Conservation (phyloP, 2,113 vertebrate species). For the Suricata suricatta region DNA sequence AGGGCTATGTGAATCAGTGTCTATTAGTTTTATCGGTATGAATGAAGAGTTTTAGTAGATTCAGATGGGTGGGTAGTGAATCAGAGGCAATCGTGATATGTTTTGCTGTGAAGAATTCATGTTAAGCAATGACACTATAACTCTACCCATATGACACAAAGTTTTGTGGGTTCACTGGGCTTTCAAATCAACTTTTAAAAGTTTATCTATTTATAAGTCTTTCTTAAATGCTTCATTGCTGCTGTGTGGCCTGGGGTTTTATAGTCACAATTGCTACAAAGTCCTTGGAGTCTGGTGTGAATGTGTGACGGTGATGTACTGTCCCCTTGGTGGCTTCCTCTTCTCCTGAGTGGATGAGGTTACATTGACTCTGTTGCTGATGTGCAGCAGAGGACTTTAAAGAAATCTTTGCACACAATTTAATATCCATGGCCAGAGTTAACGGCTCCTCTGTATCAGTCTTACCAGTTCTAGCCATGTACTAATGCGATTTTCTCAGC, state of each 20-base stretch:
- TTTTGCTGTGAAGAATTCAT: neutral
- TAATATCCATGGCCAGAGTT: neutral
- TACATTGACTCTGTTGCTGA: no score
- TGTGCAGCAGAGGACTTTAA: neutral
- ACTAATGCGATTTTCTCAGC: neutral
- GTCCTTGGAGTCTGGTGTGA: neutral
- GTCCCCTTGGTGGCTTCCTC: neutral
- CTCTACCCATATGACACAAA: neutral
- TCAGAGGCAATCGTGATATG: neutral
- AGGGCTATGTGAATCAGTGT: neutral
- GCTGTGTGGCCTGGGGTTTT: neutral
- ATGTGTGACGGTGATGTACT: neutral
- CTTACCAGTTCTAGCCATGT: neutral
- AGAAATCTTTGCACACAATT: neutral
- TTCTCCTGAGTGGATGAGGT: neutral
- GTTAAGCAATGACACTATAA: neutral
- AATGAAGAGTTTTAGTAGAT: neutral
- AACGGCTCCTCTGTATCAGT: neutral
- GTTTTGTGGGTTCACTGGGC: neutral
- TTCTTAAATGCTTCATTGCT: neutral
- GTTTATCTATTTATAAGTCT: neutral
- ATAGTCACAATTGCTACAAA: neutral
- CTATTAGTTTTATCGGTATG: neutral
- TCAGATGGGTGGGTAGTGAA: neutral
- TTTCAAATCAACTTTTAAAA: constrained; percentile 17